Conservation (phyloP, 1,140 invertebrate species). For the Oedothorax gibbosus region DNA sequence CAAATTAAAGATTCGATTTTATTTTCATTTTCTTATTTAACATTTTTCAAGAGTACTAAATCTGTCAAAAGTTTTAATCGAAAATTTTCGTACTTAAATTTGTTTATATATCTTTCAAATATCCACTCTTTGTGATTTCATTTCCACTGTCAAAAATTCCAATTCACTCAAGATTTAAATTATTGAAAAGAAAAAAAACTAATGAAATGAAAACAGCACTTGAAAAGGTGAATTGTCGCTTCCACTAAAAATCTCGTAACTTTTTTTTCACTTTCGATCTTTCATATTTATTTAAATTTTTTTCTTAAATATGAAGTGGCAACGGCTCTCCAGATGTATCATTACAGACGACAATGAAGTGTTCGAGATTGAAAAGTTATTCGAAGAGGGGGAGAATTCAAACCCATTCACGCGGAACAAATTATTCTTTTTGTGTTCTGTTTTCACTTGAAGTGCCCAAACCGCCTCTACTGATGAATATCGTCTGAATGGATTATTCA, state of each 20-base stretch:
- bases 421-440: slow-evolving; percentile 5
- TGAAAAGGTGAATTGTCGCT: too few relatives aligned
- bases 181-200: too few relatives aligned
- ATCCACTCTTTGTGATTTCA: too few relatives aligned
- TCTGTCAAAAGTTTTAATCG: too few relatives aligned
- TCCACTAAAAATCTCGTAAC: background rate
- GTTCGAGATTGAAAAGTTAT: background rate
- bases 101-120: too few relatives aligned
- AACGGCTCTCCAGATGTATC: slow-evolving; percentile 23
- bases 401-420: slow-evolving; percentile 20
- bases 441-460: background rate
- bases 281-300: background rate
- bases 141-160: too few relatives aligned
- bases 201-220: too few relatives aligned
- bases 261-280: background rate
- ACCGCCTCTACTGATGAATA: slow-evolving; percentile 13
- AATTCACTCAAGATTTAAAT: too few relatives aligned
- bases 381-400: slow-evolving; percentile 36
- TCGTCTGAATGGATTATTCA: slow-evolving; percentile 36
- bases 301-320: slow-evolving; percentile 19
- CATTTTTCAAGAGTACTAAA: too few relatives aligned
- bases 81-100: too few relatives aligned
- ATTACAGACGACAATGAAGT: slow-evolving; percentile 32
- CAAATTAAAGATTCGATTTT: too few relatives aligned
- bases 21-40: too few relatives aligned